These are phyloP conservation scores for Serilophus lunatus DNA, from an alignment of 2,113 vertebrate species.

Conservation along the genomic window DNA sequence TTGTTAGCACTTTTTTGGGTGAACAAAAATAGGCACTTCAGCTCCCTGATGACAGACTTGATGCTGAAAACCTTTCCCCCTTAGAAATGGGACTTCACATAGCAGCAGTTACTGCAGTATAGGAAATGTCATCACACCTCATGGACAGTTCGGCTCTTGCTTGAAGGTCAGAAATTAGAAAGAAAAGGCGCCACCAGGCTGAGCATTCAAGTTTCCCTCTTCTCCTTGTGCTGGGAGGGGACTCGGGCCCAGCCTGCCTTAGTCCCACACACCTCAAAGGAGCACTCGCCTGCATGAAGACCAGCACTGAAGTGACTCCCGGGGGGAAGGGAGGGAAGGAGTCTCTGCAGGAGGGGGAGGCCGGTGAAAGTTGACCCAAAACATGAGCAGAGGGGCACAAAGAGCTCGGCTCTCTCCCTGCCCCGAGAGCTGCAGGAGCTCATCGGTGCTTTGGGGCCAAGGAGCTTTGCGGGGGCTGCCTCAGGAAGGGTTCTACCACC, in stretches of 20 bases:
- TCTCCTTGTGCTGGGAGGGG: not conserved
- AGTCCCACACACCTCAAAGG: not conserved
- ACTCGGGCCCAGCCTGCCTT: not conserved
- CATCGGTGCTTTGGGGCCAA: not conserved
- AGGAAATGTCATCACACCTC: not conserved
- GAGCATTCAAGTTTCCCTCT: not conserved
- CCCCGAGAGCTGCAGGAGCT: not conserved
- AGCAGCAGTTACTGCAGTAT: not conserved
- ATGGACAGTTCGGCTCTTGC: not conserved
- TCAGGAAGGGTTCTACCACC: not conserved
- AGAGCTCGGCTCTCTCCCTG: not conserved
- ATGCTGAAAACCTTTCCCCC: not conserved
- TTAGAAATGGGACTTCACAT: not conserved
- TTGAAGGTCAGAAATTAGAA: not conserved
- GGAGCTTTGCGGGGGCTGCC: not conserved
- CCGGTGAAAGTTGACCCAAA: not conserved
- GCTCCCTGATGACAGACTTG: not conserved
- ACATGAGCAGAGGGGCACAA: not conserved
- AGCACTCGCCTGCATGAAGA: not conserved
- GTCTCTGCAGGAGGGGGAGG: not conserved
- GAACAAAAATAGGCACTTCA: not conserved
- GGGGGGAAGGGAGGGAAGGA: not conserved
- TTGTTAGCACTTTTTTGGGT: not conserved
- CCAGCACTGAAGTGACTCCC: not conserved
- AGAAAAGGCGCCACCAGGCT: not conserved